Conservation (phyloP, 1,140 invertebrate genomes). For the Bombus picipes region DNA sequence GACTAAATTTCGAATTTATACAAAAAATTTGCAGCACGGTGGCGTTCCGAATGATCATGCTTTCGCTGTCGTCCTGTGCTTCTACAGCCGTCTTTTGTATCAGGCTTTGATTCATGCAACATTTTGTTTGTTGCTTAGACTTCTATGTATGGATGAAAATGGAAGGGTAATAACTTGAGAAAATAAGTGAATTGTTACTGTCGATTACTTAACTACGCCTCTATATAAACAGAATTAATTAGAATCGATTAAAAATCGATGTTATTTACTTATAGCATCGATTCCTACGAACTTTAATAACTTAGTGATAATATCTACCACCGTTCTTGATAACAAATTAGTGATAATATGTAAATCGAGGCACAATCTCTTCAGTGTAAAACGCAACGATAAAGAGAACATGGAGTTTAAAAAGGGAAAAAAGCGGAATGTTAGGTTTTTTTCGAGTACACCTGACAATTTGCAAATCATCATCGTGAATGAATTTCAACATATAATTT, state of each 20-base stretch:
- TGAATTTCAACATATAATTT: background rate
- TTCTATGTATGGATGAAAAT: too few relatives aligned
- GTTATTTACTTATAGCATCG: background rate
- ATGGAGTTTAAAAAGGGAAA: background rate
- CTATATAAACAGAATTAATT: background rate
- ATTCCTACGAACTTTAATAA: background rate
- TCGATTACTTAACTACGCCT: background rate
- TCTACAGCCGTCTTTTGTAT: background rate
- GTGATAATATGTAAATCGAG: background rate
- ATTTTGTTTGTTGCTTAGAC: background rate
- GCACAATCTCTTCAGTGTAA: background rate
- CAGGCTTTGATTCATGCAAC: background rate
- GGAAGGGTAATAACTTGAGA: too few relatives aligned
- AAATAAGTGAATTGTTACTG: background rate
- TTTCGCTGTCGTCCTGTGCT: background rate
- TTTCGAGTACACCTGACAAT: background rate
- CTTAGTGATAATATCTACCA: background rate
- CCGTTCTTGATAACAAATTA: background rate
- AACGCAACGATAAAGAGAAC: background rate
- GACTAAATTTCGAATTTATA: background rate
- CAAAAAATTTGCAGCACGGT: background rate
- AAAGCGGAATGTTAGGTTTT: background rate
- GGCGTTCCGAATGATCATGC: background rate
- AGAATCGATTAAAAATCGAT: background rate
- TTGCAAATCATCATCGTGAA: constrained; percentile 12